Conservation (phyloP, 35 echinoderm and acorn worm species). For the Antedon bifida region DNA sequence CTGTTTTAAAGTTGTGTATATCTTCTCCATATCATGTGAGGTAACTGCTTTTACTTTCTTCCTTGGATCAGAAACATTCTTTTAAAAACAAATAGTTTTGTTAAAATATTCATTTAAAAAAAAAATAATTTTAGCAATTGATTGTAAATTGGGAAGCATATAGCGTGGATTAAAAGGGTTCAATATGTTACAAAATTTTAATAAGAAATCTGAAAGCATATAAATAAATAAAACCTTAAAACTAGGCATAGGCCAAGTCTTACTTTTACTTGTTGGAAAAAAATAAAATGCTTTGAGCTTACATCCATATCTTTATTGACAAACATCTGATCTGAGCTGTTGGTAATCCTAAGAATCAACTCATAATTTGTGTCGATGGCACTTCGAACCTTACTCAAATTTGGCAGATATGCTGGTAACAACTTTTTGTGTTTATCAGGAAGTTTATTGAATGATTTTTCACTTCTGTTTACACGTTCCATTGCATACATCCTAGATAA, state of each 20-base stretch:
- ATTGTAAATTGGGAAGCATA: no score
- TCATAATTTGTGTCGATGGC: slow-evolving; percentile 71
- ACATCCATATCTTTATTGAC: slow-evolving; percentile 59
- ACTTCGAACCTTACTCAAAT: slow-evolving; percentile 36
- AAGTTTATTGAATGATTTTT: slow-evolving; percentile 39
- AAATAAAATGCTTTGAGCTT: no score
- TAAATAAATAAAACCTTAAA: no score
- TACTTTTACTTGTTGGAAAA: no score
- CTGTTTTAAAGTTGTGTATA: slow-evolving; percentile 84
- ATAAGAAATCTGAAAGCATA: no score
- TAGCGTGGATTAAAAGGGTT: not conserved
- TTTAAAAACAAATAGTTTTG: no score
- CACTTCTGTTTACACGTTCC: slow-evolving; percentile 36
- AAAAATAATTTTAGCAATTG: not conserved
- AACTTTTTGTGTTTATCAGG: slow-evolving; percentile 51
- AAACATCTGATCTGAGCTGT: slow-evolving; percentile 76
- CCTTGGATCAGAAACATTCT: not conserved
- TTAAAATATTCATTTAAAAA: not conserved
- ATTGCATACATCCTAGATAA: slow-evolving; percentile 30
- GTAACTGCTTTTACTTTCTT: slow-evolving; percentile 17
- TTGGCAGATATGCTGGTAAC: slow-evolving; percentile 30
- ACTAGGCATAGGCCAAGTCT: no score
- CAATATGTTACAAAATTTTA: no score
- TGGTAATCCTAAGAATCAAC: slow-evolving; percentile 58
- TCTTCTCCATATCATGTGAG: slow-evolving; percentile 82